A percentile compares a stretch with the other conserved stretches of the same genome.
These are phyloP conservation scores for Apostichopus japonicus DNA, from an alignment of 35 echinoderm and acorn worm genomes.

Conservation along the genomic window DNA sequence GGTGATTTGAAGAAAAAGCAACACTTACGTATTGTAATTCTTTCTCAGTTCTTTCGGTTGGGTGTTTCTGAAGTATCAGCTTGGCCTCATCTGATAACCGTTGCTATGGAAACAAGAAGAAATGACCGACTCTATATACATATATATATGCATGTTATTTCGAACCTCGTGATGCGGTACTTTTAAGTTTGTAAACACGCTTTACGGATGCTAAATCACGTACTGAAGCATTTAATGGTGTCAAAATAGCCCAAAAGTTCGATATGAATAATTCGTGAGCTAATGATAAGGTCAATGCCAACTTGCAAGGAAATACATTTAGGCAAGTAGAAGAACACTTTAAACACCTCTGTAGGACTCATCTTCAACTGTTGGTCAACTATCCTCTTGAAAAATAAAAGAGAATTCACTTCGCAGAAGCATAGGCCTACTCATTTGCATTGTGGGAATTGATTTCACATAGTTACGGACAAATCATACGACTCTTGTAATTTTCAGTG, in stretches of 20 bases:
- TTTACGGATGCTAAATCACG: neutral
- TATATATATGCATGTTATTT: neutral
- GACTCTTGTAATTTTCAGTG: too few relatives aligned
- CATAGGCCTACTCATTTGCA: too few relatives aligned
- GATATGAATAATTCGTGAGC: neutral
- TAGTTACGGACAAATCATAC: too few relatives aligned
- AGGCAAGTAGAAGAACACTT: too few relatives aligned
- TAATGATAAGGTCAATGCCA: neutral
- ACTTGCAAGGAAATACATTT: neutral
- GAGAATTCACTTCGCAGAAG: too few relatives aligned
- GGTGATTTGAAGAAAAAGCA: neutral
- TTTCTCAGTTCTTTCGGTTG: conserved; percentile 54
- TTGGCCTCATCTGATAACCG: conserved; percentile 78
- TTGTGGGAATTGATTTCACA: too few relatives aligned
- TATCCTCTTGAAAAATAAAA: too few relatives aligned
- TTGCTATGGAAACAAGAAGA: conserved; percentile 57
- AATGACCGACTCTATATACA: neutral
- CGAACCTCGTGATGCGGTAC: neutral
- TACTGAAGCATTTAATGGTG: neutral
- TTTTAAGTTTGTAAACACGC: neutral
- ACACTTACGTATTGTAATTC: conserved; percentile 76
- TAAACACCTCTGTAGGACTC: too few relatives aligned
- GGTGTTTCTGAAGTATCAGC: conserved; percentile 53
- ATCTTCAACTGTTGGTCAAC: too few relatives aligned
- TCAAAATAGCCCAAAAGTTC: neutral